phyloP scores from a whole-genome alignment of 2,113 vertebrate genomes.

The Nettapus auritus region DNA sequence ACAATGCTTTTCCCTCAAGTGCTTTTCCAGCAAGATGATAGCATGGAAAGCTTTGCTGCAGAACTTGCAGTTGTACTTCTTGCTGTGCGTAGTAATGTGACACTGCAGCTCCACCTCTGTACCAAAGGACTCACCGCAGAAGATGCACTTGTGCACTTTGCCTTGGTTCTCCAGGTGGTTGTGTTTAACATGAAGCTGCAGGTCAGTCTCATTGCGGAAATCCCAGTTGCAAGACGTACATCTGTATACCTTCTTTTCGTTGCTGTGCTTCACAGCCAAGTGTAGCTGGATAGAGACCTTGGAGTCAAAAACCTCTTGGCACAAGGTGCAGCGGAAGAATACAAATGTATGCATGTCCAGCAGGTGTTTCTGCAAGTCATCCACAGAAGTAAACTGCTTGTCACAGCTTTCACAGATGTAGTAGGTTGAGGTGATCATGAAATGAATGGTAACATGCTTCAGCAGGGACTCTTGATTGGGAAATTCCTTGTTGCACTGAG shows the following conservation, averaged over 20 bases:
- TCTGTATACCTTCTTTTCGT: constrained; percentile 96
- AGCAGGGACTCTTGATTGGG: constrained; percentile 95
- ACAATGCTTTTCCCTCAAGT: constrained; percentile 93
- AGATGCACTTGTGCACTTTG: constrained; percentile 93
- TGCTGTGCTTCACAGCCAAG: constrained; percentile 97
- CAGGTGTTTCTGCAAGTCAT: constrained; percentile 97
- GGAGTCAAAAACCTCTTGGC: constrained; percentile 98
- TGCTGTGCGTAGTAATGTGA: constrained; percentile 98
- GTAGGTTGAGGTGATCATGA: constrained; percentile 97
- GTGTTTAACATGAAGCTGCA: constrained; percentile 96
- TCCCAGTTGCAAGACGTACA: constrained; percentile 99
- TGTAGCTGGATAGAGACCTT: constrained; percentile 98
- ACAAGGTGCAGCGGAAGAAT: constrained; percentile 97
- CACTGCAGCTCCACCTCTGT: constrained; percentile 98
- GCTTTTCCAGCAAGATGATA: constrained; percentile 93
- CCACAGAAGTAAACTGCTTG: constrained; percentile 98
- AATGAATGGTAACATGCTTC: constrained; percentile 97
- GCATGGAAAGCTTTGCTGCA: constrained; percentile 99
- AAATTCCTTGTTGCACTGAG: constrained; percentile 99
- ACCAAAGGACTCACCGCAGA: constrained; percentile 97
- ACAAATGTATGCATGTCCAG: constrained; percentile 99
- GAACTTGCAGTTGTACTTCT: constrained; percentile 98
- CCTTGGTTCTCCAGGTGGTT: constrained; percentile 96
- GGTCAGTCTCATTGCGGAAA: constrained; percentile 94
- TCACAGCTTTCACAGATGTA: constrained; percentile 99